Evolutionary conservation across 2,797 vertebrate species (phyloP).

Genomic region (Notolabrus celidotus): DNA sequence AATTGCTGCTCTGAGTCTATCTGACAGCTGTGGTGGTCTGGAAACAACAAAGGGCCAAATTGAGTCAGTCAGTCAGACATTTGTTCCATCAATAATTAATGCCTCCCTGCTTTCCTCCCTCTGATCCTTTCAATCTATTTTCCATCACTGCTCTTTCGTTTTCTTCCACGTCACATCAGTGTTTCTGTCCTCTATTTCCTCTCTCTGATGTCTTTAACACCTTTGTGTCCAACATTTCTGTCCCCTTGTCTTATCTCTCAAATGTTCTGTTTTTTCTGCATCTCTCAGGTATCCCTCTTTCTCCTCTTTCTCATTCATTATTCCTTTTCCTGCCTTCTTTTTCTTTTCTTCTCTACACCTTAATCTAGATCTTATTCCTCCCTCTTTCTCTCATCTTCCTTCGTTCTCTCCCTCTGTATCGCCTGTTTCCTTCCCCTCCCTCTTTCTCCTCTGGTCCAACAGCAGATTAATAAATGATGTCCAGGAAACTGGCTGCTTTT

Average conservation of each 20-base stretch:
- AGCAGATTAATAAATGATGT: slow-evolving; percentile 77
- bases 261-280: slow-evolving; percentile 10
- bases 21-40: slow-evolving; percentile 73
- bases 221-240: slow-evolving; percentile 16
- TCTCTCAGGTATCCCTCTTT: neutral
- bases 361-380: slow-evolving; percentile 20
- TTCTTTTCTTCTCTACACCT: neutral
- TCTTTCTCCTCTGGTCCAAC: slow-evolving; percentile 51
- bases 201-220: slow-evolving; percentile 29
- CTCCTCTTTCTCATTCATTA: neutral
- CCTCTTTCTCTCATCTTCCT: slow-evolving; percentile 9
- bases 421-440: slow-evolving; percentile 11
- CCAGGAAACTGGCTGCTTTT: slow-evolving; percentile 71
- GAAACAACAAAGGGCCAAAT: slow-evolving; percentile 78
- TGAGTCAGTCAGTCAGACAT: slow-evolving; percentile 81
- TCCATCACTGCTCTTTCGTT: slow-evolving; percentile 51
- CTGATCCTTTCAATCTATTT: slow-evolving; percentile 74
- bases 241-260: slow-evolving; percentile 15
- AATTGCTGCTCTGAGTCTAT: slow-evolving; percentile 53
- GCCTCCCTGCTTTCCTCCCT: slow-evolving; percentile 62
- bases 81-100: slow-evolving; percentile 83
- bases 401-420: slow-evolving; percentile 13
- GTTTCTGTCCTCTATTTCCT: slow-evolving; percentile 18
- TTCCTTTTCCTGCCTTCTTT: neutral
- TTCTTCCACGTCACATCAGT: slow-evolving; percentile 43